Conservation (phyloP, 2,888 invertebrate genomes). For the Panzeria rudis region DNA sequence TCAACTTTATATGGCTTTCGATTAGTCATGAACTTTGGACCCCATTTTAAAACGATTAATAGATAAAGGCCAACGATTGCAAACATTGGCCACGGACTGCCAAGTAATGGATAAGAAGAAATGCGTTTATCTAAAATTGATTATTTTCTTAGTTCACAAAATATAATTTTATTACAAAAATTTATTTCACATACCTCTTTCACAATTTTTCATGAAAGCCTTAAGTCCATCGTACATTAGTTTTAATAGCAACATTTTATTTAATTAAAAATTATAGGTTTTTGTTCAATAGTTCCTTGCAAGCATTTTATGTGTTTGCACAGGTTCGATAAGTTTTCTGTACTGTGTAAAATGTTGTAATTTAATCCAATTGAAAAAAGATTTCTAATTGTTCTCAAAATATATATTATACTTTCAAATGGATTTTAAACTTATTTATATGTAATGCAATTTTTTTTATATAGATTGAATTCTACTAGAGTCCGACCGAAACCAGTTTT, state of each 20-base stretch:
- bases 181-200: slow-evolving; percentile 29
- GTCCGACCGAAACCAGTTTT: no score
- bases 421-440: background rate
- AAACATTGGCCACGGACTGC: slow-evolving; percentile 80
- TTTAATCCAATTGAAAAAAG: background rate
- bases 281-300: background rate
- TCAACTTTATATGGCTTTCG: slow-evolving; percentile 87
- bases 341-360: slow-evolving; percentile 18
- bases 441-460: background rate
- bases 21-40: slow-evolving; percentile 88
- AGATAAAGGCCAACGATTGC: slow-evolving; percentile 86
- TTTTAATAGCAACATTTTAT: slow-evolving; percentile 49
- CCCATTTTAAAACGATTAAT: slow-evolving; percentile 87
- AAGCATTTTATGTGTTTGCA: slow-evolving; percentile 7
- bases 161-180: background rate
- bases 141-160: background rate
- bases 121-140: slow-evolving; percentile 52
- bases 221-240: slow-evolving; percentile 16
- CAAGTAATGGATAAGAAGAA: slow-evolving; percentile 31
- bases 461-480: background rate
- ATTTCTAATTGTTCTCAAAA: background rate
- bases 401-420: background rate
- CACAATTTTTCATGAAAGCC: background rate
- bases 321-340: background rate
- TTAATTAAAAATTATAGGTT: background rate